Conservation (phyloP, 1,140 invertebrate species). For the Temnothorax nylanderi region DNA sequence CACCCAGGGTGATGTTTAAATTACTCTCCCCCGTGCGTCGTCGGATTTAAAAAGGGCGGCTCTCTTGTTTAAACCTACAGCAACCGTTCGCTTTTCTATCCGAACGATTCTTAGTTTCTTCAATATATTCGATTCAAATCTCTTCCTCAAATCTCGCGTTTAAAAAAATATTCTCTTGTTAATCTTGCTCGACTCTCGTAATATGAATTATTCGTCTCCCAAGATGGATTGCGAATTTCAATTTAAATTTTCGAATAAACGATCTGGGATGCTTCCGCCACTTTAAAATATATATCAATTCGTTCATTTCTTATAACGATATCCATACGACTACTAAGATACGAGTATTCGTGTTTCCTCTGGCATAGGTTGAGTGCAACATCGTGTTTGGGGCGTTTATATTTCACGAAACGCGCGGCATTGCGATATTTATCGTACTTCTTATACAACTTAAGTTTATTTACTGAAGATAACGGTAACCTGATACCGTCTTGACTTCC, state of each 20-base stretch:
- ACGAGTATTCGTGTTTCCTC: not conserved
- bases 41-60: not conserved
- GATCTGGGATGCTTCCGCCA: not conserved
- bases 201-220: not conserved
- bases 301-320: slow-evolving; percentile 17
- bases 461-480: not conserved
- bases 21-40: not conserved
- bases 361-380: not conserved
- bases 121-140: not conserved
- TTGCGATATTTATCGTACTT: not conserved
- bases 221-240: not conserved
- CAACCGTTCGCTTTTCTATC: not conserved
- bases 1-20: not conserved
- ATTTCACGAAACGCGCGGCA: not conserved
- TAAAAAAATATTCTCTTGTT: not conserved
- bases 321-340: not conserved
- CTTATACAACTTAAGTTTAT: not conserved
- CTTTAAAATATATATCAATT: not conserved
- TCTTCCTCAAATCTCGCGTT: not conserved
- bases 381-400: not conserved
- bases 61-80: not conserved
- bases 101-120: not conserved
- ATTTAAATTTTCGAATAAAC: slow-evolving; percentile 4
- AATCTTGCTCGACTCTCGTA: not conserved
- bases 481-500: not conserved